Percentiles rank a stretch among this genome's conserved stretches.
These are phyloP conservation scores for Danio tinwini DNA, from an alignment of 2,797 vertebrate genomes.

Conservation along the genomic window DNA sequence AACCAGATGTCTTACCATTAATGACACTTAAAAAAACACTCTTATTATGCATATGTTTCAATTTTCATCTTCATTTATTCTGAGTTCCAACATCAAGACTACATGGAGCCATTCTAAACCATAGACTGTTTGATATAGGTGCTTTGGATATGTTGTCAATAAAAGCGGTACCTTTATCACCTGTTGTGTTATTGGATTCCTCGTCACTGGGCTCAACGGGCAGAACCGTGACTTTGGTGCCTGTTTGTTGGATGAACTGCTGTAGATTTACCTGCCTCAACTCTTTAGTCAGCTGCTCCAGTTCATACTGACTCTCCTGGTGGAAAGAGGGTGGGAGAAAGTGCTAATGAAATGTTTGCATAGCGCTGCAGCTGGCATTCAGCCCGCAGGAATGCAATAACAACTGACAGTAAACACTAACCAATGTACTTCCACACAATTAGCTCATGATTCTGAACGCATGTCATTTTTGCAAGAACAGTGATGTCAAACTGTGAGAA, in stretches of 20 bases:
- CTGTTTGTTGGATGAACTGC: slow-evolving; percentile 98
- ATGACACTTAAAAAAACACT: slow-evolving; percentile 6
- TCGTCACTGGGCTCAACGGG: slow-evolving; percentile 89
- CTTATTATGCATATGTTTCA: slow-evolving; percentile 16
- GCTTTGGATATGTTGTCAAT: background rate
- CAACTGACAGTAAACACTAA: slow-evolving; percentile 15
- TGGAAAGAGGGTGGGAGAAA: slow-evolving; percentile 19
- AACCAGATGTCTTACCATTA: slow-evolving; percentile 18
- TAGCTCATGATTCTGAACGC: slow-evolving; percentile 12
- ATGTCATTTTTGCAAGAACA: background rate
- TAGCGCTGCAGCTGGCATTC: slow-evolving; percentile 1
- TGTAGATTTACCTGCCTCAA: slow-evolving; percentile 97
- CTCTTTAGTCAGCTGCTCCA: slow-evolving; percentile 97
- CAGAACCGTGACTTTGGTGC: slow-evolving; percentile 95
- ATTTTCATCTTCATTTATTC: background rate
- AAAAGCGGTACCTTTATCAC: slow-evolving; percentile 68
- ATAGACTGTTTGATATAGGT: background rate
- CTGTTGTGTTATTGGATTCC: slow-evolving; percentile 74
- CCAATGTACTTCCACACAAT: background rate
- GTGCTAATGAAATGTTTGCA: slow-evolving; percentile 31
- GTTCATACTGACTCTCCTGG: slow-evolving; percentile 93
- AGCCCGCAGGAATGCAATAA: slow-evolving; percentile 6
- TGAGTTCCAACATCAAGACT: background rate
- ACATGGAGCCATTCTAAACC: background rate
- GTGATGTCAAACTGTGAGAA: background rate